Conservation (phyloP, 2,888 invertebrate genomes). For the Bugula neritina region DNA sequence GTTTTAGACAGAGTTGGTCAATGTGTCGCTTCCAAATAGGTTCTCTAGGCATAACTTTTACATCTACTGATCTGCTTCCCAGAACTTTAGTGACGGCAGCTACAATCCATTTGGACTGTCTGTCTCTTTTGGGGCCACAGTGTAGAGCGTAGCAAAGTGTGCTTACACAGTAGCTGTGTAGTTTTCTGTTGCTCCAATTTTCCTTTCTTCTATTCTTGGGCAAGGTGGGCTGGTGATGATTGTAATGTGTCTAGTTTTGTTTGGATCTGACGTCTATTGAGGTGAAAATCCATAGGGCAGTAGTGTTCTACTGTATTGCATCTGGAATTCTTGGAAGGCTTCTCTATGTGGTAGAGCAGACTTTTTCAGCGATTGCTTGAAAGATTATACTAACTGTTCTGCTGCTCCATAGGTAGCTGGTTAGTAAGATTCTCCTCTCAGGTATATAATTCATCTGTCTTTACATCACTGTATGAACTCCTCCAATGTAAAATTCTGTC, state of each 20-base stretch:
- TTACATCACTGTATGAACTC: slow-evolving; percentile 32
- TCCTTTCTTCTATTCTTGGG: neutral
- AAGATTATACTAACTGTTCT: slow-evolving; percentile 33
- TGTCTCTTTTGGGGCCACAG: neutral
- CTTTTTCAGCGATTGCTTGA: slow-evolving; percentile 32
- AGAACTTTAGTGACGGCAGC: neutral
- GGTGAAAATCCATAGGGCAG: neutral
- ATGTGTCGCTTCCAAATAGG: neutral
- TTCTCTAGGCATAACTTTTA: neutral
- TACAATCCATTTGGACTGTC: neutral
- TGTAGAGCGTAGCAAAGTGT: neutral
- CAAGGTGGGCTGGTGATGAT: slow-evolving; percentile 4
- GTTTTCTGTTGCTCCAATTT: neutral
- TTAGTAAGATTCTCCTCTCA: slow-evolving; percentile 31
- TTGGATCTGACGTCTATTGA: neutral
- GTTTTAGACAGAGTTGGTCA: too few relatives aligned
- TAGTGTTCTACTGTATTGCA: neutral
- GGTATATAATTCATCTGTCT: slow-evolving; percentile 32
- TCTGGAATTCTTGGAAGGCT: neutral
- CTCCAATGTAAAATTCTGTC: slow-evolving; percentile 31
- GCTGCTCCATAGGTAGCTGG: slow-evolving; percentile 32
- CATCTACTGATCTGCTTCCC: neutral
- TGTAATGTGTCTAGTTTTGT: neutral
- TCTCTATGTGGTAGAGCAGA: neutral
- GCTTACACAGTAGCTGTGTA: neutral